Conservation (phyloP, 2,797 vertebrate species). For the Silurus aristotelis region DNA sequence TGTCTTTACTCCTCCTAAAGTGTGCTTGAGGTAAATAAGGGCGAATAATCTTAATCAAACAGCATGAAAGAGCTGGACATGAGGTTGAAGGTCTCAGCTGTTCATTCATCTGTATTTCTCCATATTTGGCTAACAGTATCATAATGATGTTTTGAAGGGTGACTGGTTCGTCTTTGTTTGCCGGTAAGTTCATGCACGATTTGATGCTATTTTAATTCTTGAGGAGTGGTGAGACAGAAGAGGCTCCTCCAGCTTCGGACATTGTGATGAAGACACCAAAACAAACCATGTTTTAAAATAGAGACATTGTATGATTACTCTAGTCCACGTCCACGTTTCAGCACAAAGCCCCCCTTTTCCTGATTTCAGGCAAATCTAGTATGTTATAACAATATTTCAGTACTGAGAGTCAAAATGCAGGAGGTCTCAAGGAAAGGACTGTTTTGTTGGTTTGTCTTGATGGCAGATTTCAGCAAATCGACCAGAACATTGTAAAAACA, state of each 20-base stretch:
- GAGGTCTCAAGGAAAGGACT: not conserved
- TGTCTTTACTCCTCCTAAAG: constrained; percentile 30
- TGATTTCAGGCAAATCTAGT: constrained; percentile 19
- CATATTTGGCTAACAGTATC: constrained; percentile 17
- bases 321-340: not conserved
- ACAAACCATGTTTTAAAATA: not conserved
- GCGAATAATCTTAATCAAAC: constrained; percentile 24
- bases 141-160: constrained; percentile 2
- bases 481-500: not conserved
- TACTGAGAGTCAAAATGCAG: not conserved
- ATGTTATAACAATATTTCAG: constrained; percentile 7
- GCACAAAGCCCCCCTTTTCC: not conserved
- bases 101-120: constrained; percentile 11
- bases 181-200: constrained; percentile 24
- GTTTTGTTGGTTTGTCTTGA: not conserved
- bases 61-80: constrained; percentile 7
- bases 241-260: not conserved
- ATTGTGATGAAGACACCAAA: not conserved
- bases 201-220: constrained; percentile 30
- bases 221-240: not conserved
- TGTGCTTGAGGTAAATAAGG: constrained; percentile 15
- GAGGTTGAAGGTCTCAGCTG: not conserved
- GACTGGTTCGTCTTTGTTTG: constrained; percentile 27
- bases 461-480: not conserved
- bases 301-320: not conserved